These are phyloP conservation scores for Acanthopagrus latus DNA, from an alignment of 2,797 vertebrate species.

Conservation along the genomic window DNA sequence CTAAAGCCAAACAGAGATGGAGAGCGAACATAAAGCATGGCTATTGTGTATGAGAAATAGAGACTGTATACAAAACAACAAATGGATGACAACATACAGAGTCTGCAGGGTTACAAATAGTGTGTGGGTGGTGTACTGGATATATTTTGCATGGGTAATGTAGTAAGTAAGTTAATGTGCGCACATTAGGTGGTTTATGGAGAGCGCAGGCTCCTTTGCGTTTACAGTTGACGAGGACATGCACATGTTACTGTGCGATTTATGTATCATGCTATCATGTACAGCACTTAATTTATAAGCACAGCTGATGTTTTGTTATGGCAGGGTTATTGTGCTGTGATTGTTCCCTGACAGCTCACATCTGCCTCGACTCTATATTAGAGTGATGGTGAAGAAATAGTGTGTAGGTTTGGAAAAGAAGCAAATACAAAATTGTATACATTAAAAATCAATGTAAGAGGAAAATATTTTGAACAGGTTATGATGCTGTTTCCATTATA, in stretches of 20 bases:
- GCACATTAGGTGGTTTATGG: slow-evolving; percentile 11
- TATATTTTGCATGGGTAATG: slow-evolving; percentile 24
- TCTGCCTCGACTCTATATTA: slow-evolving; percentile 3
- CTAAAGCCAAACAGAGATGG: not conserved
- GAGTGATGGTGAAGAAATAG: not conserved
- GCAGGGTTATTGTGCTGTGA: not conserved
- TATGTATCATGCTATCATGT: not conserved
- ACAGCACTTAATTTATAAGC: not conserved
- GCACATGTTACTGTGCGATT: not conserved
- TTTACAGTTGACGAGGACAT: slow-evolving; percentile 13
- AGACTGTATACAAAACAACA: slow-evolving; percentile 11
- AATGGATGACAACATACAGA: not conserved
- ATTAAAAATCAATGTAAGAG: not conserved
- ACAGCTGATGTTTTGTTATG: slow-evolving; percentile 1
- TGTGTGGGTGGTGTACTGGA: slow-evolving; percentile 27
- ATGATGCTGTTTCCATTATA: not conserved
- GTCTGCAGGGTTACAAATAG: slow-evolving; percentile 25
- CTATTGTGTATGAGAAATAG: not conserved
- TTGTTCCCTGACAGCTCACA: not conserved
- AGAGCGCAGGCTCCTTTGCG: not conserved
- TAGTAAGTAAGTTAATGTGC: slow-evolving; percentile 20
- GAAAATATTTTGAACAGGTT: not conserved
- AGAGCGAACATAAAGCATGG: slow-evolving; percentile 8
- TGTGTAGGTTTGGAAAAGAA: not conserved
- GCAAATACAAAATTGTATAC: not conserved